Conservation (phyloP, 1,140 invertebrate species). For the Wiebesia pumilae region DNA sequence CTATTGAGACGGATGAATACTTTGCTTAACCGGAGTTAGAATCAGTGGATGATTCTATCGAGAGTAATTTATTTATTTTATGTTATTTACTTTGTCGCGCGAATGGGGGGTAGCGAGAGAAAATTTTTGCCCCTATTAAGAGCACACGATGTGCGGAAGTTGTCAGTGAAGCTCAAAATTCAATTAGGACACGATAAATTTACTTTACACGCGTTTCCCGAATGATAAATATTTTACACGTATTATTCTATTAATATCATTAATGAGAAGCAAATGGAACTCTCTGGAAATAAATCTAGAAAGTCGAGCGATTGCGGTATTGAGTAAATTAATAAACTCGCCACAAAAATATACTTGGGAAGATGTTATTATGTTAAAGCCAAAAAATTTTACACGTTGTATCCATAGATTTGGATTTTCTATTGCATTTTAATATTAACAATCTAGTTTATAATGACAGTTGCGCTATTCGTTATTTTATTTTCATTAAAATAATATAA, state of each 20-base stretch:
- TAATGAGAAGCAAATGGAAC: too few species aligned
- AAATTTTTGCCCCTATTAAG: background rate
- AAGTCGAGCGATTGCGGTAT: too few species aligned
- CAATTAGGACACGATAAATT: background rate
- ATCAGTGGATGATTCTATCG: background rate
- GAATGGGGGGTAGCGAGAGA: background rate
- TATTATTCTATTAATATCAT: background rate
- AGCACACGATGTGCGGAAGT: background rate
- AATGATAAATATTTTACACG: background rate
- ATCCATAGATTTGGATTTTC: too few species aligned
- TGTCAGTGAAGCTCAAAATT: background rate
- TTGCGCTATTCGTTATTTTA: too few species aligned
- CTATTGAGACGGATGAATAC: background rate
- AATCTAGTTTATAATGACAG: too few species aligned
- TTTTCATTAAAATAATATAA: too few species aligned
- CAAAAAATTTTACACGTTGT: too few species aligned
- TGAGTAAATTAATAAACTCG: too few species aligned
- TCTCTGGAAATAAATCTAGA: too few species aligned
- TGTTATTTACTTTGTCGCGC: background rate
- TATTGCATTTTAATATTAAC: too few species aligned
- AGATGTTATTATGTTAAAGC: too few species aligned
- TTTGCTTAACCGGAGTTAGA: background rate
- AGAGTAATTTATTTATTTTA: slow-evolving; percentile 15
- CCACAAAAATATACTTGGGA: too few species aligned
- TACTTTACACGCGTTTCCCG: background rate